phyloP scores from a whole-genome alignment of 2,888 invertebrate genomes.

The Saturnia pavonia region DNA sequence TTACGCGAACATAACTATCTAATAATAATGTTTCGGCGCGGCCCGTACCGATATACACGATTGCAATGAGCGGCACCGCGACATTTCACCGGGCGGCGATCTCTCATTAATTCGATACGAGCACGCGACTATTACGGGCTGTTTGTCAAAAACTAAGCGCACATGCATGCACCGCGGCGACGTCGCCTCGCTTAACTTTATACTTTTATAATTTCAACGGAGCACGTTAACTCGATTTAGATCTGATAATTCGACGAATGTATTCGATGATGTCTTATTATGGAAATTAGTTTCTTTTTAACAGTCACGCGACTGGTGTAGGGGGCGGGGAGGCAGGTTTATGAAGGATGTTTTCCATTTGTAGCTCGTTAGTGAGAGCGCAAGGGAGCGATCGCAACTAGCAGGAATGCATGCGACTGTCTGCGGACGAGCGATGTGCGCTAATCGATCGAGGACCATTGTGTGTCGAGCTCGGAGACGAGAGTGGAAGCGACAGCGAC shows the following conservation, averaged over 20 bases:
- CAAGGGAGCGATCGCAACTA: neutral
- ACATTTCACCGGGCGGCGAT: conserved; percentile 66
- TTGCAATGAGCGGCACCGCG: conserved; percentile 74
- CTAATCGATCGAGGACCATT: conserved; percentile 74
- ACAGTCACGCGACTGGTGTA: conserved; percentile 69
- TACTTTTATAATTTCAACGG: conserved; percentile 75
- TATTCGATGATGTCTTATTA: conserved; percentile 66
- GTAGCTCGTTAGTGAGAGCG: conserved; percentile 54
- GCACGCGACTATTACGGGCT: conserved; percentile 75
- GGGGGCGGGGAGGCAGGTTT: conserved; percentile 34
- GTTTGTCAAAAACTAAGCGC: conserved; percentile 74
- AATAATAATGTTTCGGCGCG: conserved; percentile 74
- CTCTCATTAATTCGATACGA: conserved; percentile 74
- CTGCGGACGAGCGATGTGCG: conserved; percentile 44
- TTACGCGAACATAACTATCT: conserved; percentile 74
- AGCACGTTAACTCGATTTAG: conserved; percentile 76
- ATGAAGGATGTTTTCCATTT: conserved; percentile 64
- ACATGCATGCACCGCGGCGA: conserved; percentile 69
- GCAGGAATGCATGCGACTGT: conserved; percentile 38
- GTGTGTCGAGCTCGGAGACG: conserved; percentile 40
- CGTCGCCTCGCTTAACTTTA: conserved; percentile 72
- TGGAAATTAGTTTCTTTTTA: conserved; percentile 79
- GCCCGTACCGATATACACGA: conserved; percentile 60
- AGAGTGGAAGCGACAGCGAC: conserved; percentile 31
- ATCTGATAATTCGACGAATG: conserved; percentile 63